phyloP scores from a whole-genome alignment of 2,888 invertebrate genomes.

The Labia minor region DNA sequence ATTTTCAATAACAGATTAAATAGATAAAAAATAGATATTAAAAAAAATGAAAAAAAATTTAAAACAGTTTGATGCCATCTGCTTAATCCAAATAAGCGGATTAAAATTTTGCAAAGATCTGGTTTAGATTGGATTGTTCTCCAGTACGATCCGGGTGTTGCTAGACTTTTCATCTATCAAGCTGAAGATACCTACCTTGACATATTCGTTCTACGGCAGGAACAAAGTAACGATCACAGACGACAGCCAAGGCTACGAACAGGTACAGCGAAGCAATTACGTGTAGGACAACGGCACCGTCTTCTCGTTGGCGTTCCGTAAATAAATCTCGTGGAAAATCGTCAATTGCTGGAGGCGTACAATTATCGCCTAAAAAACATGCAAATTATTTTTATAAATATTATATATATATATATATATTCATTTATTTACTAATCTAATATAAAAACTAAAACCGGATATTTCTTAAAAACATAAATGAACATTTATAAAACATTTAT shows the following conservation, averaged over 20 bases:
- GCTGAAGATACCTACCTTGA: slow-evolving; percentile 40
- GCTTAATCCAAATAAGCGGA: not conserved
- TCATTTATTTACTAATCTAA: too few species aligned
- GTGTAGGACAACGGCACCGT: slow-evolving; percentile 49
- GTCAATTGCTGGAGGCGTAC: slow-evolving; percentile 49
- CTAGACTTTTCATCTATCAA: not conserved
- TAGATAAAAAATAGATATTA: too few species aligned
- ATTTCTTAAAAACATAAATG: too few species aligned
- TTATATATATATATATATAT: too few species aligned
- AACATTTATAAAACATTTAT: too few species aligned
- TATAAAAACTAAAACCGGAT: too few species aligned
- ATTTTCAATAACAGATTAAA: too few species aligned
- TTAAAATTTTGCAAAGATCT: not conserved
- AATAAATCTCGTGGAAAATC: slow-evolving; percentile 51
- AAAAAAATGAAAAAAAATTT: too few species aligned
- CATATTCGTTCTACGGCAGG: slow-evolving; percentile 53
- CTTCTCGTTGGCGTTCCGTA: slow-evolving; percentile 42
- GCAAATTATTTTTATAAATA: too few species aligned
- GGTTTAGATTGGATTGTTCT: not conserved
- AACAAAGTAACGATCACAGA: slow-evolving; percentile 58
- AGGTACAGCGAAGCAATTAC: slow-evolving; percentile 49
- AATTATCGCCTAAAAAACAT: slow-evolving; percentile 35
- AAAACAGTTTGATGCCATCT: not conserved
- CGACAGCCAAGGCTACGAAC: slow-evolving; percentile 51
- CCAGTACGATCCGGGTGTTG: not conserved